Conservation (phyloP, 2,888 invertebrate species). For the Hololepta plana region DNA sequence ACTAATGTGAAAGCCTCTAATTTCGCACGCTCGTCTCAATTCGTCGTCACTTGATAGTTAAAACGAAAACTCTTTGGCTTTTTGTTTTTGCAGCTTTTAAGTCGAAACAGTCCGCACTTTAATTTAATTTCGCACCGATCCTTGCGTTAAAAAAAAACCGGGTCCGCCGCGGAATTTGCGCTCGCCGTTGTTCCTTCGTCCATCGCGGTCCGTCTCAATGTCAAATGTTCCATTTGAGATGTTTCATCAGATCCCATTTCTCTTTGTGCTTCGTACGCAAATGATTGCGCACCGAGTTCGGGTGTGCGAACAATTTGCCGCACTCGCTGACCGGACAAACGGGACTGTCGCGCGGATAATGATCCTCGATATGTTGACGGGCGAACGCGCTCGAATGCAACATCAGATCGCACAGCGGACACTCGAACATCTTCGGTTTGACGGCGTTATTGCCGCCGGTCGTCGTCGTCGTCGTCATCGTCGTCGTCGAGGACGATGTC, state of each 20-base stretch:
- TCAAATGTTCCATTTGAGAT: slow-evolving; percentile 51
- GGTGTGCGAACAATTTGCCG: slow-evolving; percentile 60
- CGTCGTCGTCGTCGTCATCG: not conserved
- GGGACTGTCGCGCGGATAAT: slow-evolving; percentile 72
- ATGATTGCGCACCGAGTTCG: slow-evolving; percentile 74
- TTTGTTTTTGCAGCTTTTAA: slow-evolving; percentile 3
- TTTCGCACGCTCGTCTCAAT: too few relatives aligned
- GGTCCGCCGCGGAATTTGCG: too few relatives aligned
- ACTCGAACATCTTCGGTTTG: slow-evolving; percentile 29
- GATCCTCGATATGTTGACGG: slow-evolving; percentile 60
- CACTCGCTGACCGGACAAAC: slow-evolving; percentile 62
- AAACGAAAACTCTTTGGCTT: slow-evolving; percentile 3
- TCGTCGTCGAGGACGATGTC: slow-evolving; percentile 1
- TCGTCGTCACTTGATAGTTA: too few relatives aligned
- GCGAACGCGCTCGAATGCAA: slow-evolving; percentile 47
- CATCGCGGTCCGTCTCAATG: too few relatives aligned
- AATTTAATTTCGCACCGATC: too few relatives aligned
- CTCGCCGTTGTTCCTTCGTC: too few relatives aligned
- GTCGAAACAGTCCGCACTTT: too few relatives aligned
- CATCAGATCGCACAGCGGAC: slow-evolving; percentile 55
- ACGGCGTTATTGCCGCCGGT: slow-evolving; percentile 1
- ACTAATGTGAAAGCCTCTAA: too few relatives aligned
- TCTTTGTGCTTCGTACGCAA: slow-evolving; percentile 68
- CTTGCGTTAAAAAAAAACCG: too few relatives aligned
- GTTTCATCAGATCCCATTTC: slow-evolving; percentile 74